Conservation (phyloP, 1,140 invertebrate species). For the Tetramorium parvispinum region DNA sequence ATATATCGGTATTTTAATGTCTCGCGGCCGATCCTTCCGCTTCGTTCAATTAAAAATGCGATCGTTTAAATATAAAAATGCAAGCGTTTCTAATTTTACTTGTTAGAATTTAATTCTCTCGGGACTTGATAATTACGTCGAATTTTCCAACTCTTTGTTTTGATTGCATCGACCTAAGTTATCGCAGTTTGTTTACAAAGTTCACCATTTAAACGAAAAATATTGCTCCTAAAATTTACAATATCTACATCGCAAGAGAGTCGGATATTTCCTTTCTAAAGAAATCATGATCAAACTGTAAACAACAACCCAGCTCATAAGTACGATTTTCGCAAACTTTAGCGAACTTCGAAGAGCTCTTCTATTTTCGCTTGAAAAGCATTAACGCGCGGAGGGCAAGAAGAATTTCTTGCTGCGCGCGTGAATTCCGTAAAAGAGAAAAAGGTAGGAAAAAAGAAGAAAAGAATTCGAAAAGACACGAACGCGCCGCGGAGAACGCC, state of each 20-base stretch:
- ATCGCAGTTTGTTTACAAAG: slow-evolving; percentile 16
- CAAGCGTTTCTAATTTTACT: background rate
- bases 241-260: slow-evolving; percentile 23
- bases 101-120: background rate
- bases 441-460: background rate
- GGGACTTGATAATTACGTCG: slow-evolving; percentile 14
- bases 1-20: slow-evolving; percentile 45
- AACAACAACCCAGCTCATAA: slow-evolving; percentile 38
- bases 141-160: background rate
- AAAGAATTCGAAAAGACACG: background rate
- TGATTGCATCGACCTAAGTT: slow-evolving; percentile 3
- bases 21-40: background rate
- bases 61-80: background rate
- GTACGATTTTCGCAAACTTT: slow-evolving; percentile 50
- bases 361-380: slow-evolving; percentile 39
- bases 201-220: slow-evolving; percentile 24
- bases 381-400: slow-evolving; percentile 17
- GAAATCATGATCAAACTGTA: slow-evolving; percentile 45
- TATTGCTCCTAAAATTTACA: slow-evolving; percentile 9
- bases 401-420: slow-evolving; percentile 46
- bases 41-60: background rate
- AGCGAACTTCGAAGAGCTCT: slow-evolving; percentile 26
- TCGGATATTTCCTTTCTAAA: slow-evolving; percentile 23
- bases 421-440: slow-evolving; percentile 25
- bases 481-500: slow-evolving; percentile 29